phyloP scores from a whole-genome alignment of 2,888 invertebrate species.

The Platerodrilus igneus region DNA sequence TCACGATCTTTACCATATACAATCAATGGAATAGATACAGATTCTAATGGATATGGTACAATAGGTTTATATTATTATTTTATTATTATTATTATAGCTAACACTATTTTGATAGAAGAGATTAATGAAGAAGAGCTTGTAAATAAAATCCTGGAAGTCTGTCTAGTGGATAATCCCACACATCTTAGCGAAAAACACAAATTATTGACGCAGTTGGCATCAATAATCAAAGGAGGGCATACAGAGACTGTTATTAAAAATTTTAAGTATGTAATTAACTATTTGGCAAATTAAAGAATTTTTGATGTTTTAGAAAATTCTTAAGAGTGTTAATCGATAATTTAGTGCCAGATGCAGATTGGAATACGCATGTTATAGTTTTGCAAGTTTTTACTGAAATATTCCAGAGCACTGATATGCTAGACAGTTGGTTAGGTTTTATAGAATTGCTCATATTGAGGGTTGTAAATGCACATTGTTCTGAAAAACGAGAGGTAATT shows the following conservation, averaged over 20 bases:
- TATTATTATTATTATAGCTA: no score
- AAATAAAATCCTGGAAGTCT: slow-evolving; percentile 42
- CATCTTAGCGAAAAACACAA: slow-evolving; percentile 41
- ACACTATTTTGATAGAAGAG: slow-evolving; percentile 33
- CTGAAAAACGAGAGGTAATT: slow-evolving; percentile 59
- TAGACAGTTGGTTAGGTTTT: slow-evolving; percentile 79
- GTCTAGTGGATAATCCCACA: slow-evolving; percentile 40
- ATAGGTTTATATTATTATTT: slow-evolving; percentile 2
- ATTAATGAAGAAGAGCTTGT: slow-evolving; percentile 49
- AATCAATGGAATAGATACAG: slow-evolving; percentile 40
- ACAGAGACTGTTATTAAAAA: slow-evolving; percentile 51
- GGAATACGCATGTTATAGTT: slow-evolving; percentile 69
- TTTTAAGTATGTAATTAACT: slow-evolving; percentile 46
- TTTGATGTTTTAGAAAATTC: slow-evolving; percentile 52
- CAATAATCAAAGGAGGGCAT: slow-evolving; percentile 51
- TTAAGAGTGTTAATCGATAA: slow-evolving; percentile 75
- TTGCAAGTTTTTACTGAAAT: slow-evolving; percentile 81
- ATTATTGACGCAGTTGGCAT: slow-evolving; percentile 47
- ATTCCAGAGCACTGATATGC: slow-evolving; percentile 69
- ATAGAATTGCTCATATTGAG: slow-evolving; percentile 86
- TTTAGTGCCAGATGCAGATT: slow-evolving; percentile 57
- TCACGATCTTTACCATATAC: slow-evolving; percentile 39
- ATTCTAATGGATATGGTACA: slow-evolving; percentile 39
- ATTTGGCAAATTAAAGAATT: slow-evolving; percentile 7
- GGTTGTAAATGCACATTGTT: slow-evolving; percentile 81